Evolutionary conservation across 2,888 invertebrate genomes (phyloP).

Genomic region (Tenthredo scrophulariae): DNA sequence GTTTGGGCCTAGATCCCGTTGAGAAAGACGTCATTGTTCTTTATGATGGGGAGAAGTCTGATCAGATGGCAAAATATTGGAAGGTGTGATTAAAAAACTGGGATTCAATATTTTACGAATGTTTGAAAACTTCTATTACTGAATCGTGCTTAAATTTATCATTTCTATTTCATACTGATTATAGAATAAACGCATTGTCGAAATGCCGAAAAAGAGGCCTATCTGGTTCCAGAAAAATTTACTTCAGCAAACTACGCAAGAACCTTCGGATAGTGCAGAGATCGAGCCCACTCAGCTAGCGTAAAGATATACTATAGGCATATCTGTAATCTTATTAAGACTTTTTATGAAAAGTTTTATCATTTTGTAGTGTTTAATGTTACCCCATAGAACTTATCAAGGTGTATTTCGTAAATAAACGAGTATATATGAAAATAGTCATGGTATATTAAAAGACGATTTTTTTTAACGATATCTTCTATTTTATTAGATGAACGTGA

Average conservation of each 20-base stretch:
- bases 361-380: constrained; percentile 9
- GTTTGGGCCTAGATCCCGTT: constrained; percentile 86
- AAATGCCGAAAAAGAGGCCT: constrained; percentile 92
- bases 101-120: not conserved
- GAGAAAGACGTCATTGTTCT: constrained; percentile 92
- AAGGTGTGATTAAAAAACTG: constrained; percentile 69
- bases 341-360: not conserved
- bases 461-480: not conserved
- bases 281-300: constrained; percentile 88
- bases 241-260: constrained; percentile 88
- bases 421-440: not conserved
- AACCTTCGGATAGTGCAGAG: constrained; percentile 85
- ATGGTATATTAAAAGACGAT: not conserved
- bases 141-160: constrained; percentile 31
- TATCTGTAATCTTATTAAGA: not conserved
- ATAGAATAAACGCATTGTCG: constrained; percentile 87
- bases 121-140: not conserved
- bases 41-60: constrained; percentile 89
- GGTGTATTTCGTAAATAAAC: constrained; percentile 26
- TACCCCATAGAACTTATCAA: not conserved
- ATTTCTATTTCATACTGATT: constrained; percentile 57
- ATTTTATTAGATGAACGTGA: not conserved
- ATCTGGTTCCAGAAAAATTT: constrained; percentile 94
- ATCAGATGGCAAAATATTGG: constrained; percentile 78
- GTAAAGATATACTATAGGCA: constrained; percentile 72